Percentiles rank a stretch among this genome's conserved stretches.
These are phyloP conservation scores for Trichogramma evanescens DNA, from an alignment of 2,888 invertebrate species.

Conservation along the genomic window DNA sequence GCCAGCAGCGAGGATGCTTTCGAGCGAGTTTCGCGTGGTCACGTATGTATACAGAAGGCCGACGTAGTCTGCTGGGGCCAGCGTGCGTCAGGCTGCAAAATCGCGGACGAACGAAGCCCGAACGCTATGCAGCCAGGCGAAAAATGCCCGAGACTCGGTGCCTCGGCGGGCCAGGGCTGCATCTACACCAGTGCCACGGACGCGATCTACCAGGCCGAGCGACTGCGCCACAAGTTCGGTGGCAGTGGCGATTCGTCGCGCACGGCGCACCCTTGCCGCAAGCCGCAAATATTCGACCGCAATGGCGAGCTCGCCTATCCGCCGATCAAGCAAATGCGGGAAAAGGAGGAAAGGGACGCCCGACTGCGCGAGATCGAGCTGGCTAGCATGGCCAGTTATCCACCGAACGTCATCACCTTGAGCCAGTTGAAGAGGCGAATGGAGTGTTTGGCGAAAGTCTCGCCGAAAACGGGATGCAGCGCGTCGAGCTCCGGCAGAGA, in stretches of 20 bases:
- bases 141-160: no score
- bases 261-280: not conserved
- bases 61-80: no score
- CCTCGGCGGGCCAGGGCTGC: no score
- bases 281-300: constrained; percentile 48
- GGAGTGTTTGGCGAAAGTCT: not conserved
- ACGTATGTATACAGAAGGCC: no score
- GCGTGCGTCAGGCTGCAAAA: no score
- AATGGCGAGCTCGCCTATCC: constrained; percentile 56
- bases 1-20: no score
- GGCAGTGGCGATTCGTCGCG: not conserved
- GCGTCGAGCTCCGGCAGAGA: no score
- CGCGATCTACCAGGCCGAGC: not conserved
- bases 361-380: constrained; percentile 30
- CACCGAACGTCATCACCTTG: constrained; percentile 13
- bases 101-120: no score
- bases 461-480: not conserved
- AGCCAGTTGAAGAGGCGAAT: constrained; percentile 15
- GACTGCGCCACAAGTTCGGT: not conserved
- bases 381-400: not conserved
- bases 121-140: no score
- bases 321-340: constrained; percentile 46
- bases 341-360: constrained; percentile 46
- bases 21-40: no score
- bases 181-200: not conserved